phyloP scores from a whole-genome alignment of 2,797 vertebrate species.

The Diglossa cyanea region DNA sequence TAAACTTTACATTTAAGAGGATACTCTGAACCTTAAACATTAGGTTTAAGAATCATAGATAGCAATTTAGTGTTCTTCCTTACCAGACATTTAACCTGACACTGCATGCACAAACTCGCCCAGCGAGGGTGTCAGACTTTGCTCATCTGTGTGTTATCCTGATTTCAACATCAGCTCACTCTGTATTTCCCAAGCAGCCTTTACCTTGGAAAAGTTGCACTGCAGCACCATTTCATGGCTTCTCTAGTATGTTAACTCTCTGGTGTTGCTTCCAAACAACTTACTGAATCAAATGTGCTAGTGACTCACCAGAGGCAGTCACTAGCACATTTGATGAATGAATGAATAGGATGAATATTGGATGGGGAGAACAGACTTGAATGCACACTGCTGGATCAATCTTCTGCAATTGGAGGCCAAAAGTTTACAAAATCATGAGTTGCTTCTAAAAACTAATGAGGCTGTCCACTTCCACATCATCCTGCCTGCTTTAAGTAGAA shows the following conservation, averaged over 20 bases:
- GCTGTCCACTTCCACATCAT: neutral
- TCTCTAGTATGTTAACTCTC: neutral
- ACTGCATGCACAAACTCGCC: neutral
- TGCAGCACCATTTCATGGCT: neutral
- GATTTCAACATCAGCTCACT: conserved; percentile 37
- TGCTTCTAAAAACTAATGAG: neutral
- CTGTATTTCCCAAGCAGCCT: neutral
- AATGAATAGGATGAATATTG: neutral
- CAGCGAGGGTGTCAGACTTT: conserved; percentile 27
- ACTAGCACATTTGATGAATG: too few relatives aligned
- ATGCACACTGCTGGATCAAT: neutral
- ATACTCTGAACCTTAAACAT: neutral
- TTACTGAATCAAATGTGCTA: neutral
- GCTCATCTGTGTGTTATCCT: neutral
- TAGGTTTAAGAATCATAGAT: neutral
- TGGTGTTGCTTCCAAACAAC: neutral
- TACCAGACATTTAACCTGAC: neutral
- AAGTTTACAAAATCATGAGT: neutral
- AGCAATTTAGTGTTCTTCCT: neutral
- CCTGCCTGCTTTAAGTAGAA: neutral
- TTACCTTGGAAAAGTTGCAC: conserved; percentile 1
- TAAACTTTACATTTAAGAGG: neutral
- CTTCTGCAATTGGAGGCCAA: neutral
- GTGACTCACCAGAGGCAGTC: neutral
- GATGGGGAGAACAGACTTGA: neutral